Evolutionary conservation across 2,888 invertebrate species (phyloP).

Genomic region (Xanthia icteritia): DNA sequence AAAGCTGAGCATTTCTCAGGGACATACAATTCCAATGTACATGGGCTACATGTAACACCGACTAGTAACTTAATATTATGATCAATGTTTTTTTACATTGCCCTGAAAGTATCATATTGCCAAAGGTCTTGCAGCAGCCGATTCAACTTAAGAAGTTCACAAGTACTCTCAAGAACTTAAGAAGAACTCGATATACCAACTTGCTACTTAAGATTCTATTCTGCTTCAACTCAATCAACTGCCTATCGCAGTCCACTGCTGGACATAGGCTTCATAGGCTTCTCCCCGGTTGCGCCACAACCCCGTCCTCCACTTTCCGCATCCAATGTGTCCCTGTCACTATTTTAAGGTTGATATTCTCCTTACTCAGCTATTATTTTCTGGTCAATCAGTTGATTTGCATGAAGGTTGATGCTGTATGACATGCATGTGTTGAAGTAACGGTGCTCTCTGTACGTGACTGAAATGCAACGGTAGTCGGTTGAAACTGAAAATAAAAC

Average conservation of each 20-base stretch:
- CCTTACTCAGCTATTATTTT: neutral
- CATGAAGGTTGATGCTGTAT: conserved; percentile 16
- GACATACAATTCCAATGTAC: neutral
- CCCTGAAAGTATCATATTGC: neutral
- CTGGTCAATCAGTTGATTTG: conserved; percentile 5
- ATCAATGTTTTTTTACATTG: neutral
- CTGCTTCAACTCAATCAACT: no score
- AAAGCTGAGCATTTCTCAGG: neutral
- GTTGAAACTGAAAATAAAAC: conserved; percentile 22
- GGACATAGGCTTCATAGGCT: no score
- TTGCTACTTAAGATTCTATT: no score
- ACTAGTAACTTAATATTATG: neutral
- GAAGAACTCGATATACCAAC: no score
- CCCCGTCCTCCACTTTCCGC: neutral
- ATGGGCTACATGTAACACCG: neutral
- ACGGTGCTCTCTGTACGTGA: conserved; percentile 7
- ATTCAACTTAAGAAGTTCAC: no score
- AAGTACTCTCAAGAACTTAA: neutral
- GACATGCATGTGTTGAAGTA: neutral
- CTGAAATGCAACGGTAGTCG: conserved; percentile 10
- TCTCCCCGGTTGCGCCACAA: no score
- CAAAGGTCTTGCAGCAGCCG: neutral
- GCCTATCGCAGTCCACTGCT: no score
- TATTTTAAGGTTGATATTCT: neutral
- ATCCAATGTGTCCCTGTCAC: neutral